These are phyloP conservation scores for Megaceryle maxima DNA, from an alignment of 2,113 vertebrate species.

Conservation along the genomic window DNA sequence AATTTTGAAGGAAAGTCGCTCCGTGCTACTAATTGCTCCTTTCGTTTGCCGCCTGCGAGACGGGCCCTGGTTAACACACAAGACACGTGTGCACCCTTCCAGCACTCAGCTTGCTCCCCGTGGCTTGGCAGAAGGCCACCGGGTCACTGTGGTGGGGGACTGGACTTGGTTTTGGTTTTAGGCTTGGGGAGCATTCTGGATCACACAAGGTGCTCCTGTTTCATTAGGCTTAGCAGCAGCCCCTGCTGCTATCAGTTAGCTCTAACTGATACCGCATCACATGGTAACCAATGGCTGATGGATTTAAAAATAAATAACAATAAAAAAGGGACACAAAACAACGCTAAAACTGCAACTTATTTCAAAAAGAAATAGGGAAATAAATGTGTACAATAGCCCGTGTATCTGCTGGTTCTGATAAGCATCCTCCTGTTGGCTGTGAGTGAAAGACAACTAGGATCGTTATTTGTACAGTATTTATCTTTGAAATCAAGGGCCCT, in stretches of 20 bases:
- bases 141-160: background rate
- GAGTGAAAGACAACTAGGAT: conserved; percentile 83
- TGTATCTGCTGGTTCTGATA: conserved; percentile 83
- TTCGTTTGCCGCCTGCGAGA: background rate
- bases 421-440: conserved; percentile 85
- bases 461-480: conserved; percentile 85
- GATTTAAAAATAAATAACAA: background rate
- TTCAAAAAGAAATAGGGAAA: conserved; percentile 80
- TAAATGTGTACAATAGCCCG: conserved; percentile 76
- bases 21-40: conserved; percentile 31
- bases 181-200: background rate
- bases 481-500: conserved; percentile 88
- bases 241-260: conserved; percentile 58
- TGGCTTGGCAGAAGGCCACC: background rate
- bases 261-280: conserved; percentile 21
- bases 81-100: background rate
- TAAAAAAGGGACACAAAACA: background rate
- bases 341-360: conserved; percentile 57
- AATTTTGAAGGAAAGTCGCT: background rate
- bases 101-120: background rate
- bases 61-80: background rate
- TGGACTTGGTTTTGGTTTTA: conserved; percentile 37
- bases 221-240: conserved; percentile 48
- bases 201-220: background rate
- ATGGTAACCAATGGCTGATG: conserved; percentile 6